A percentile compares a stretch with the other conserved stretches of the same genome.
Conservation (phyloP, 2,888 invertebrate species). For the Machimus atricapillus region DNA sequence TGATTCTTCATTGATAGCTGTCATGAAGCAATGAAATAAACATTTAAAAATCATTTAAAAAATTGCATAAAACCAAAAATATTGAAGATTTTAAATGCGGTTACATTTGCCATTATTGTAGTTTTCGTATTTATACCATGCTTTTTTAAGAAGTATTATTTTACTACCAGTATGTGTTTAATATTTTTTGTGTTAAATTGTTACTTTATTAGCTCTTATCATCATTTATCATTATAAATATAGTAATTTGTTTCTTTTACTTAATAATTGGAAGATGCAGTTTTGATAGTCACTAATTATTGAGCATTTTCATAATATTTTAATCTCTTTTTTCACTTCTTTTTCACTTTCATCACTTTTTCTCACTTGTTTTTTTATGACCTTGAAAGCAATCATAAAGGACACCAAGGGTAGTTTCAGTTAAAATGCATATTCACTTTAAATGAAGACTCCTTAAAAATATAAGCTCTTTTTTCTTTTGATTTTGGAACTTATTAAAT, state of each 20-base stretch:
- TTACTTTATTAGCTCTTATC: constrained; percentile 38
- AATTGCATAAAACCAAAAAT: not conserved
- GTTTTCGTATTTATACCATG: not conserved
- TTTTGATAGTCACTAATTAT: constrained; percentile 62
- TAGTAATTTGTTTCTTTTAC: constrained; percentile 42
- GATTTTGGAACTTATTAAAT: not conserved
- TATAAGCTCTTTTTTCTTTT: not conserved
- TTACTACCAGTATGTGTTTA: constrained; percentile 45
- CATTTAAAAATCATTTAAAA: not conserved
- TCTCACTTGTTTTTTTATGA: not conserved
- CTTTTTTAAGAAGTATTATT: not conserved
- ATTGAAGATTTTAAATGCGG: not conserved
- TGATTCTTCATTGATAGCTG: too few relatives aligned
- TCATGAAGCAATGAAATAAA: too few relatives aligned
- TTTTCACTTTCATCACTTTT: not conserved
- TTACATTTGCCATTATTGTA: not conserved
- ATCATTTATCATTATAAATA: constrained; percentile 48
- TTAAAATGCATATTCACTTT: not conserved
- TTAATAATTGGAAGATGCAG: constrained; percentile 58
- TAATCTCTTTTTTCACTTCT: not conserved
- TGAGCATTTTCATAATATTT: constrained; percentile 50
- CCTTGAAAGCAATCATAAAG: constrained; percentile 1
- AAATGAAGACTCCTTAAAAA: not conserved
- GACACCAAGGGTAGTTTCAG: constrained; percentile 8
- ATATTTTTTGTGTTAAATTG: constrained; percentile 43